Evolutionary conservation across 2,888 invertebrate species (phyloP), one percentile per base, ranked within the genome.

Genomic region (Cheilosia pagana): DNA sequence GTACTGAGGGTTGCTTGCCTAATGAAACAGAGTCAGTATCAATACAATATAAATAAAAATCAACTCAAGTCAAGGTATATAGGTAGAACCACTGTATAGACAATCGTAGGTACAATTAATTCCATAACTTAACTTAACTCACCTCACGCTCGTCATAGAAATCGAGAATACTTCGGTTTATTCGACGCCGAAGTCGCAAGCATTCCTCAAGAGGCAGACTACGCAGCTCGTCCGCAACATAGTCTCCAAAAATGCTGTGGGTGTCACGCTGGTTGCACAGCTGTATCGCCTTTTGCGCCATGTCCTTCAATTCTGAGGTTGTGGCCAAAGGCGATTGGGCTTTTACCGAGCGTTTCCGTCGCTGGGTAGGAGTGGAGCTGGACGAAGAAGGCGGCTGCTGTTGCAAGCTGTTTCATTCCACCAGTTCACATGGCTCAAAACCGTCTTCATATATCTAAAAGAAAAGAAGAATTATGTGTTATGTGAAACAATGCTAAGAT

Each of bases 151-250:
- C n/a, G n/a, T n/a, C 23, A 4, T 23, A 4, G 8, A 48, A 48
- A 7, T 19, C 16, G 8, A 48, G 3, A 48, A 52, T 52, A 6
- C 25, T 25, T 4, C 52, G 25, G 25, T 4, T n/a, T 25, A 52
- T 25, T 4, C 12, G 52, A 28, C n/a, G 52, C n/a, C 16, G 25
- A 53, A 53, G 52, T 5, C 28, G 52, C 1, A 12, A 53, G n/a
- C n/a, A 12, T 14, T 28, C 52, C 5, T 25, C 28, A 53, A 8
- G 0, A 14, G 25, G 52, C 25, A 52, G n/a, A 4, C 14, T 2
- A 12, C 52, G 52, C n/a, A 28, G n/a, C n/a, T 53, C 52, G 25
- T 53, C 52, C 8, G 28, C 52, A 7, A 53, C 28, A 25, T 53
- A 53, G 0, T 53, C 52, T n/a, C 52, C 52, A 14, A n/a, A 53